Base-by-base conservation (phyloP, 1,140 invertebrate species). In the Brachionus rubens region DNA sequence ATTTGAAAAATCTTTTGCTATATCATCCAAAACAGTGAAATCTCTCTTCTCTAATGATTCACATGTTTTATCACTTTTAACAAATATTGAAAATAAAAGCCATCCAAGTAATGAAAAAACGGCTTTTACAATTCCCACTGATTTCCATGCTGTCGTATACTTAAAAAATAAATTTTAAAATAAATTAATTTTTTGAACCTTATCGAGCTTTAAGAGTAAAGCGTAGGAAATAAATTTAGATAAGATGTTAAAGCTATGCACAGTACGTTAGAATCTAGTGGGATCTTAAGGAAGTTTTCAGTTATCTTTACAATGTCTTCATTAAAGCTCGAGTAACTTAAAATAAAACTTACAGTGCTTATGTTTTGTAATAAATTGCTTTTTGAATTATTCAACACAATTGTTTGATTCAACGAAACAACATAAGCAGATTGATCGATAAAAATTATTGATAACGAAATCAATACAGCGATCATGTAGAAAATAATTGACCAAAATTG, bases 401-500 rank as follows among this genome's bases (percentile, higher is more conserved):
- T 24, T 33, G 68, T 40, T 33, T 54, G 6, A 14, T 72, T 59
- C 16, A 59, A 28, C 9, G 33, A 72, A 54, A 48, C 16, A 2
- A 72, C 10, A 10, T 72, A 72, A 14, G 50, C 30, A 19, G 30
- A 21, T 14, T 72, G 19, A 54, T 72, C 68, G 41, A 72, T 72
- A 54, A 72, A 72, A 33, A 72, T 54, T 36, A 28, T 48, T 36
- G 68, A 48, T 36, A 72, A 54, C 2, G 68, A 72, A n/a, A 54
- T 54, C 19, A 72, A 72, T 30, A 72, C 4, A 24, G 46, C 50
- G 12, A 72, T 48, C 16, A 54, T 50, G n/a, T 72, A 72, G 21
- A 72, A 72, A 2, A 72, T 24, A 72, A 72, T 72, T 3, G 68
- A 19, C 68, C 68, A 72, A 54, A 72, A 72, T 48, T 33, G 46